phyloP scores from a whole-genome alignment of 1,140 invertebrate genomes.

The Phenacoccus solenopsis region DNA sequence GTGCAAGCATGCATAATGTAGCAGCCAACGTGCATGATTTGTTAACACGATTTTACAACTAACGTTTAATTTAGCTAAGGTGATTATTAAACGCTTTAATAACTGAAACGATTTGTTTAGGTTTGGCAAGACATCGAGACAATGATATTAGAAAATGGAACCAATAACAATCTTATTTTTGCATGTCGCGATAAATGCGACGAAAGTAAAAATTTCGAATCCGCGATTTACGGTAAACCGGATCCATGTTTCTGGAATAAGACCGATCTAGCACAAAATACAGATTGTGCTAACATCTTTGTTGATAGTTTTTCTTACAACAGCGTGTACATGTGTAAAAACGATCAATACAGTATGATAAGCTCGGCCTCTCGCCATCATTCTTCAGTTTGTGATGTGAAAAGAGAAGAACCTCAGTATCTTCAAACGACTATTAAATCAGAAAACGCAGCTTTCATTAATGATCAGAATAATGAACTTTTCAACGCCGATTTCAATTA shows the following conservation, averaged over 20 bases:
- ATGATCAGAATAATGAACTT: not conserved
- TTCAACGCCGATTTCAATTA: not conserved
- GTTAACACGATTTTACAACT: too few species aligned
- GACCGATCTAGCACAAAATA: not conserved
- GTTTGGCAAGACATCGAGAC: slow-evolving; percentile 8
- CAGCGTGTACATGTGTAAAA: not conserved
- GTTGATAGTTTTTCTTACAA: not conserved
- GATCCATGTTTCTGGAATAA: not conserved
- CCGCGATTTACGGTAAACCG: not conserved
- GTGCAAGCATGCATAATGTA: not conserved
- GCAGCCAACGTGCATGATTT: too few species aligned
- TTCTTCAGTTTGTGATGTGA: not conserved
- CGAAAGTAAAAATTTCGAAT: not conserved
- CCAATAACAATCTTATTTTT: not conserved
- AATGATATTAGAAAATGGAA: slow-evolving; percentile 7
- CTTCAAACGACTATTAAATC: not conserved
- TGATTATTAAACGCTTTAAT: not conserved
- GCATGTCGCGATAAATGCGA: slow-evolving; percentile 6
- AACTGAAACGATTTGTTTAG: not conserved
- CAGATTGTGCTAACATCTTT: not conserved
- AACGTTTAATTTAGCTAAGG: too few species aligned
- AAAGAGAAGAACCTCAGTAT: not conserved
- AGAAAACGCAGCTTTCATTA: not conserved
- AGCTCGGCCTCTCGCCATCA: not conserved
- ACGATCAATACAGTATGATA: not conserved